phyloP scores from a whole-genome alignment of 1,140 invertebrate species.

The Rhopalosiphum maidis region DNA sequence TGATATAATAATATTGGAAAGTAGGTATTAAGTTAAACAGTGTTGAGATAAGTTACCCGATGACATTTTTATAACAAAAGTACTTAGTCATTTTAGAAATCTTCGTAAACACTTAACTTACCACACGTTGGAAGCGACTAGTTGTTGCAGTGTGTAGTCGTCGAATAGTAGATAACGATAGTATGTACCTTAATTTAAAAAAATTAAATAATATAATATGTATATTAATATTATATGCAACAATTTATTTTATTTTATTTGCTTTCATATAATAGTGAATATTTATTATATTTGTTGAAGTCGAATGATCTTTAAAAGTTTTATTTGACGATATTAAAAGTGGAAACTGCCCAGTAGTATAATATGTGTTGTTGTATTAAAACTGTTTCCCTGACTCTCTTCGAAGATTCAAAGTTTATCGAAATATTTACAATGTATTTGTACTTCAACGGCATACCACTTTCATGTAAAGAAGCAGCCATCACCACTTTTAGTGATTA shows the following conservation, averaged over 20 bases:
- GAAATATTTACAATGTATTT: neutral
- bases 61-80: neutral
- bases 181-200: neutral
- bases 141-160: neutral
- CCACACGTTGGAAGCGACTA: neutral
- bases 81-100: neutral
- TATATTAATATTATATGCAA: neutral
- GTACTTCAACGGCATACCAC: neutral
- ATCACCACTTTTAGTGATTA: neutral
- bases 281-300: neutral
- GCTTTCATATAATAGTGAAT: neutral
- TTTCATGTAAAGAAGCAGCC: neutral
- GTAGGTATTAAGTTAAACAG: neutral
- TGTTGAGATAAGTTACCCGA: neutral
- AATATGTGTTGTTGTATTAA: neutral
- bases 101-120: neutral
- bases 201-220: neutral
- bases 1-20: neutral
- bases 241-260: neutral
- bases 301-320: neutral
- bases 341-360: neutral
- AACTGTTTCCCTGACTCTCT: neutral
- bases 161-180: neutral
- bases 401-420: neutral
- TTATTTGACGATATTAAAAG: neutral